A percentile compares a stretch with the other conserved stretches of the same genome.
Conservation (phyloP, 2,888 invertebrate genomes). For the Lacanobia wlatinum region DNA sequence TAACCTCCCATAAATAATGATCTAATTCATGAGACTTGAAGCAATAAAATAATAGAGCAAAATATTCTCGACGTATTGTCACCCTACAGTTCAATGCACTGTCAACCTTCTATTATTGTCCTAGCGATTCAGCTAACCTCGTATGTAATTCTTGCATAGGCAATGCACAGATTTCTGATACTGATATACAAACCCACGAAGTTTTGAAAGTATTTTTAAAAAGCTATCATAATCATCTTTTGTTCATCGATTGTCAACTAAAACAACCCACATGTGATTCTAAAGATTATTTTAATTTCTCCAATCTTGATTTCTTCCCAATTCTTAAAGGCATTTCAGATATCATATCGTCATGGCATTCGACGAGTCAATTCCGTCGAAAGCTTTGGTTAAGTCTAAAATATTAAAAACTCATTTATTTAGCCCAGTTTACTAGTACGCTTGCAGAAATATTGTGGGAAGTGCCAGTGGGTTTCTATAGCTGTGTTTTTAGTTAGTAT, state of each 20-base stretch:
- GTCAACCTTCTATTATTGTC: slow-evolving; percentile 39
- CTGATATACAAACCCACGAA: not conserved
- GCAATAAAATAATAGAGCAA: slow-evolving; percentile 27
- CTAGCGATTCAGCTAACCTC: slow-evolving; percentile 15
- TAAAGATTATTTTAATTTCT: not conserved
- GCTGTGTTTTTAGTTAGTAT: slow-evolving; percentile 27
- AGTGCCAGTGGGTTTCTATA: slow-evolving; percentile 3
- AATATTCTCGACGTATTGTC: slow-evolving; percentile 21
- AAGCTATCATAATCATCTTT: no score
- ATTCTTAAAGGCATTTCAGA: not conserved
- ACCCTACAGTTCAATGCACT: slow-evolving; percentile 42
- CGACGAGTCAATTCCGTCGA: not conserved
- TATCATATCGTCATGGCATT: not conserved
- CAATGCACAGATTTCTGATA: not conserved
- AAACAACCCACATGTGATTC: not conserved
- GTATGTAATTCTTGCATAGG: slow-evolving; percentile 1
- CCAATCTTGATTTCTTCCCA: not conserved
- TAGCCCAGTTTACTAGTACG: not conserved
- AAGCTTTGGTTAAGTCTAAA: slow-evolving; percentile 16
- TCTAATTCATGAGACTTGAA: slow-evolving; percentile 23
- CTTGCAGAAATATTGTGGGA: not conserved
- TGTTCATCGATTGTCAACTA: not conserved
- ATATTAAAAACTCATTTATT: not conserved
- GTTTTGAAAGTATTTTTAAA: not conserved
- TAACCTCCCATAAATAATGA: slow-evolving; percentile 40